Conservation (phyloP, 2,888 invertebrate genomes). For the Euzetes globulus region DNA sequence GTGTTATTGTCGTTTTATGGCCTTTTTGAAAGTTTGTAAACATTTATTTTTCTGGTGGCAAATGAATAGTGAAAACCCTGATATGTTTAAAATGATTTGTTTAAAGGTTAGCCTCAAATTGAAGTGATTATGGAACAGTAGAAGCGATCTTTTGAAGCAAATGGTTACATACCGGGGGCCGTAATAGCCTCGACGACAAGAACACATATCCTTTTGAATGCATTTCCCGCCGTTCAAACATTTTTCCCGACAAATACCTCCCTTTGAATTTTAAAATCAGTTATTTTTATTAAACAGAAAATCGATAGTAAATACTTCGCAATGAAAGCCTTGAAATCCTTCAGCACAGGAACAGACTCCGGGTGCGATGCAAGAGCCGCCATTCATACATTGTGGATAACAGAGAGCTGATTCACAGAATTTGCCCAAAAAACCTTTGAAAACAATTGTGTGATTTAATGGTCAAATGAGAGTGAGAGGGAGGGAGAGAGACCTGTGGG, state of each 20-base stretch:
- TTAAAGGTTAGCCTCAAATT: too few relatives aligned
- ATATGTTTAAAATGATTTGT: too few relatives aligned
- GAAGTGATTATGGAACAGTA: too few relatives aligned
- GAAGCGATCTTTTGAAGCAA: too few relatives aligned
- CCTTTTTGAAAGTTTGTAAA: too few relatives aligned
- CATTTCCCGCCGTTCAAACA: slow-evolving; percentile 91
- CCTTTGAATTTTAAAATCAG: slow-evolving; percentile 42
- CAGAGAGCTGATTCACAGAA: slow-evolving; percentile 74
- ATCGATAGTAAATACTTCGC: slow-evolving; percentile 58
- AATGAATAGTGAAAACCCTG: too few relatives aligned
- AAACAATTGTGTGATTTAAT: background rate
- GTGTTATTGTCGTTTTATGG: too few relatives aligned
- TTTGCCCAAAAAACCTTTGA: slow-evolving; percentile 65
- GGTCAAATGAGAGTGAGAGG: background rate
- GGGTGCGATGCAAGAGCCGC: slow-evolving; percentile 81
- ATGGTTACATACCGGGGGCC: slow-evolving; percentile 76
- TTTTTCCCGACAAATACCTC: slow-evolving; percentile 82
- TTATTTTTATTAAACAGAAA: background rate
- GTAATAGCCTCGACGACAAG: slow-evolving; percentile 82
- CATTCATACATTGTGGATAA: slow-evolving; percentile 86
- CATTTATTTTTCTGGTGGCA: too few relatives aligned
- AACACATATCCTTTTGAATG: slow-evolving; percentile 85
- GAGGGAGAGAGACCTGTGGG: slow-evolving; percentile 57
- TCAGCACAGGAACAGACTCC: slow-evolving; percentile 77
- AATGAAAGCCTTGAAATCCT: slow-evolving; percentile 83